Conservation (phyloP, 1,140 invertebrate species). For the Cecropterus lyciades region DNA sequence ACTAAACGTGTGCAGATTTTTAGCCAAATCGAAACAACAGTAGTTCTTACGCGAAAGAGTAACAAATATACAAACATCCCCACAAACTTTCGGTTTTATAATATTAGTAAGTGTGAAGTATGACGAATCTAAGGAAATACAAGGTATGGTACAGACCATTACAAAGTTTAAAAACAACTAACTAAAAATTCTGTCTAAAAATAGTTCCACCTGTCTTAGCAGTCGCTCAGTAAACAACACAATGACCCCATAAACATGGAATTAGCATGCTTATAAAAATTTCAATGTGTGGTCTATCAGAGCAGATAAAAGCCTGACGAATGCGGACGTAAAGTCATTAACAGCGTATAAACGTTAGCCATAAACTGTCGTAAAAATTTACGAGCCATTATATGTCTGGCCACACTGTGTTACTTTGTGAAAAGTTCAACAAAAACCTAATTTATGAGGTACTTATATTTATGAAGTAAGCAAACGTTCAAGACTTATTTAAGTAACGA, state of each 20-base stretch:
- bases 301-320: constrained; percentile 8
- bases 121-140: too few relatives aligned
- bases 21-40: too few relatives aligned
- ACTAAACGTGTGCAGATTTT: too few relatives aligned
- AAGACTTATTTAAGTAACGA: too few relatives aligned
- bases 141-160: too few relatives aligned
- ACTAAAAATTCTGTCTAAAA: not conserved
- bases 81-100: too few relatives aligned
- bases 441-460: constrained; percentile 11
- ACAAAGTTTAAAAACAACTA: not conserved
- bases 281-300: constrained; percentile 35
- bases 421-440: constrained; percentile 4
- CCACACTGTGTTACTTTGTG: constrained; percentile 18
- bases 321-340: constrained; percentile 18
- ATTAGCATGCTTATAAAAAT: constrained; percentile 33
- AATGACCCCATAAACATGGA: constrained; percentile 25
- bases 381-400: constrained; percentile 11
- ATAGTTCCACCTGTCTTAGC: constrained; percentile 15
- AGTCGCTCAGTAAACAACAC: constrained; percentile 16
- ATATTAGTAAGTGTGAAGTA: too few relatives aligned
- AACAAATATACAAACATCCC: too few relatives aligned
- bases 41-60: too few relatives aligned
- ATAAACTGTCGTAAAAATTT: constrained; percentile 31
- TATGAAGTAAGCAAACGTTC: not conserved
- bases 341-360: constrained; percentile 21